Base-by-base conservation (phyloP, 2,113 vertebrate genomes). In the Engraulis encrasicolus region DNA sequence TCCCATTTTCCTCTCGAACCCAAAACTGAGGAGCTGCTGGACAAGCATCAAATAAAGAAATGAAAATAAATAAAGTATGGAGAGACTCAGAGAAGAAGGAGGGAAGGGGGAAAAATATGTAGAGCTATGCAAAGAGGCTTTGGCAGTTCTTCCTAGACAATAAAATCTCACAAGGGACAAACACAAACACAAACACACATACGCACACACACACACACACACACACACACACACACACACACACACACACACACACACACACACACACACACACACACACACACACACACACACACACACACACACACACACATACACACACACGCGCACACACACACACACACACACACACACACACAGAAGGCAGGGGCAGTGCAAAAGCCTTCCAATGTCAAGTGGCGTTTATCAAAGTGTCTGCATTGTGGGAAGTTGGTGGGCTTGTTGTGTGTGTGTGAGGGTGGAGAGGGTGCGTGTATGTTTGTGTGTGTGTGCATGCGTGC, bases 371-470 rank as follows among this genome's bases (percentile, higher is more conserved):
- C n/a, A n/a, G n/a, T n/a, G n/a, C n/a, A n/a, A n/a, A n/a, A n/a
- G n/a, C n/a, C n/a, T n/a, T n/a, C n/a, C n/a, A n/a, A n/a, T n/a
- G n/a, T n/a, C n/a, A n/a, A n/a, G n/a, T n/a, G n/a, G n/a, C n/a
- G n/a, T n/a, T n/a, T n/a, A n/a, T n/a, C n/a, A n/a, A n/a, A n/a
- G n/a, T n/a, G n/a, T n/a, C n/a, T n/a, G n/a, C n/a, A n/a, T n/a
- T n/a, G n/a, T n/a, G n/a, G n/a, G 94, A 94, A 93, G 91, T 90
- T 91, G 91, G 90, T 89, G 90, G 90, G 90, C 89, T 93, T 93
- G n/a, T n/a, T n/a, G n/a, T n/a, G n/a, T n/a, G n/a, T n/a, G n/a
- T n/a, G n/a, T n/a, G n/a, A n/a, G n/a, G n/a, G n/a, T n/a, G n/a
- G n/a, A n/a, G n/a, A n/a, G n/a, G n/a, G n/a, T n/a, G n/a, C n/a